Conservation (phyloP, 2,888 invertebrate genomes). For the Alentia gelatinosa region DNA sequence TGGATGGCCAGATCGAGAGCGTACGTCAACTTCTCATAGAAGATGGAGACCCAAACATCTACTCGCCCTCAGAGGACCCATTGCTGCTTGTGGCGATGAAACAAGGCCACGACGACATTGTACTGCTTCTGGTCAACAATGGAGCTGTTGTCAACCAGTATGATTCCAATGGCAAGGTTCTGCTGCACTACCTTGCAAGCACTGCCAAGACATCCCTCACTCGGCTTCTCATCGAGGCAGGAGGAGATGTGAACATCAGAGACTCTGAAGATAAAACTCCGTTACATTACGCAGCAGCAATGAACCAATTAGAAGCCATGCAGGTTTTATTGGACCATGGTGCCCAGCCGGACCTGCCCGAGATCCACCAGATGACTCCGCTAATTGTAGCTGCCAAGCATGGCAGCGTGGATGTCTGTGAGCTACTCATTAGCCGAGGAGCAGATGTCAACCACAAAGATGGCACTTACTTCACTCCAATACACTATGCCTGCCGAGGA, state of each 20-base stretch:
- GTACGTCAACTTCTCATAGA: neutral
- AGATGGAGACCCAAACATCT: conserved; percentile 10
- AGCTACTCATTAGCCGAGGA: neutral
- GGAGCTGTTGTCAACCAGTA: conserved; percentile 67
- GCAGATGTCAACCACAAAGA: conserved; percentile 29
- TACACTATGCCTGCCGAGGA: conserved; percentile 47
- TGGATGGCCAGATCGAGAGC: neutral
- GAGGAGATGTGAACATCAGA: neutral
- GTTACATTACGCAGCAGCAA: conserved; percentile 63
- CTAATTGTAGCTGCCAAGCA: conserved; percentile 48
- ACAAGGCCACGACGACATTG: conserved; percentile 61
- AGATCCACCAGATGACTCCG: conserved; percentile 54
- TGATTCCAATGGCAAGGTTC: conserved; percentile 41
- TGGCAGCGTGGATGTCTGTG: neutral
- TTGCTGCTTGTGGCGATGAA: conserved; percentile 43
- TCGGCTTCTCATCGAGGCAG: conserved; percentile 39
- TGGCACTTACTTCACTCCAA: neutral
- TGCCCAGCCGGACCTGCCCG: conserved; percentile 22
- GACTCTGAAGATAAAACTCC: conserved; percentile 63
- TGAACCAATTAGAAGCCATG: conserved; percentile 1
- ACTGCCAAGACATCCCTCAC: neutral
- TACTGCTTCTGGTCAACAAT: conserved; percentile 64
- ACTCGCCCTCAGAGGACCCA: conserved; percentile 23
- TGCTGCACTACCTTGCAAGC: conserved; percentile 37
- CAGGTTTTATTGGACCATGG: conserved; percentile 35